Evolutionary conservation across 2,797 vertebrate species (phyloP).

Genomic region (Pygocentrus nattereri): DNA sequence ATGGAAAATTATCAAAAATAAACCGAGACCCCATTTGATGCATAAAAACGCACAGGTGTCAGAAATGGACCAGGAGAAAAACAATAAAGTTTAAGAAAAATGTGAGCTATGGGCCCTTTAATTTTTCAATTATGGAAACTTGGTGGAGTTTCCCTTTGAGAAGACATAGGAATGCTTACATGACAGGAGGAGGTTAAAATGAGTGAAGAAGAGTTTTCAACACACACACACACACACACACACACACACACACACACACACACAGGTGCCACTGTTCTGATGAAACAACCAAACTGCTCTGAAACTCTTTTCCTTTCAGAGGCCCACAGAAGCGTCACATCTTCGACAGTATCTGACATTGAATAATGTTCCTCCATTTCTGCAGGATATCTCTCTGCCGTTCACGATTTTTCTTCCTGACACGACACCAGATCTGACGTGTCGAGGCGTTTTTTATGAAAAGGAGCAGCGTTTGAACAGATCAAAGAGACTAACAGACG

Average conservation of each 20-base stretch:
- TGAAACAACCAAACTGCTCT: background rate
- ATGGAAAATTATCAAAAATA: too few species aligned
- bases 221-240: too few species aligned
- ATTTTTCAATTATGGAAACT: too few species aligned
- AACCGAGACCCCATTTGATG: too few species aligned
- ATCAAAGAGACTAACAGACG: constrained; percentile 24
- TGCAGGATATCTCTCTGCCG: background rate
- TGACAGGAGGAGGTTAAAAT: background rate
- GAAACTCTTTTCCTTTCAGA: background rate
- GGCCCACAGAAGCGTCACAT: background rate
- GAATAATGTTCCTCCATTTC: constrained; percentile 7
- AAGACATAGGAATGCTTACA: too few species aligned
- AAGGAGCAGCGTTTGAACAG: constrained; percentile 4
- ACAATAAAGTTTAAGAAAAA: too few species aligned
- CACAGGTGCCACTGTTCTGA: background rate
- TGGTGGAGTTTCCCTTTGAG: too few species aligned
- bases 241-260: too few species aligned
- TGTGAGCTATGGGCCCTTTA: too few species aligned
- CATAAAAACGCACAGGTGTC: too few species aligned
- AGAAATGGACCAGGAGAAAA: too few species aligned
- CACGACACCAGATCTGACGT: constrained; percentile 18
- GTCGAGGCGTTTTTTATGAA: constrained; percentile 6
- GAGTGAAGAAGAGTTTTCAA: background rate
- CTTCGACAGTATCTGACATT: background rate
- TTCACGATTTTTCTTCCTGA: constrained; percentile 3